These are phyloP conservation scores for Nomada ruficornis DNA, from an alignment of 2,888 invertebrate species.

Conservation along the genomic window DNA sequence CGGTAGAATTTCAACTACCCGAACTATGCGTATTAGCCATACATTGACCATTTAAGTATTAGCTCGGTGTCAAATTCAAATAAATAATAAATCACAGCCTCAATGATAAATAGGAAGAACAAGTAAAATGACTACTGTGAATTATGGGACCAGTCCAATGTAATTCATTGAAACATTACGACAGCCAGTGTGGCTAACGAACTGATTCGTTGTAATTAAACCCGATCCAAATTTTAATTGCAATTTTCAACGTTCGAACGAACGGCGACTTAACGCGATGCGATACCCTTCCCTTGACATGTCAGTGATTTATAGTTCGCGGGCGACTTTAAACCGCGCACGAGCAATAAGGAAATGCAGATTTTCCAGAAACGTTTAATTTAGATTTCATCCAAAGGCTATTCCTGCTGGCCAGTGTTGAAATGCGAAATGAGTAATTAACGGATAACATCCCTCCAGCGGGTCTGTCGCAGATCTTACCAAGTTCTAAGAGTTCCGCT, in stretches of 20 bases:
- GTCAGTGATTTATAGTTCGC: slow-evolving; percentile 42
- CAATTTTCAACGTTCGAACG: slow-evolving; percentile 41
- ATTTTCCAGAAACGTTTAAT: slow-evolving; percentile 80
- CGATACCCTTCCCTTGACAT: slow-evolving; percentile 41
- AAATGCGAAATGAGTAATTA: slow-evolving; percentile 75
- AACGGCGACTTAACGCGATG: slow-evolving; percentile 29
- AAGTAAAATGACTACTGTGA: no score
- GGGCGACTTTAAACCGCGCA: slow-evolving; percentile 25
- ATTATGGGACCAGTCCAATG: no score
- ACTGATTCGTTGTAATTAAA: slow-evolving; percentile 29
- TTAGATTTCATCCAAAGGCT: slow-evolving; percentile 77
- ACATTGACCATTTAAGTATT: not conserved
- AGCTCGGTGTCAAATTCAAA: no score
- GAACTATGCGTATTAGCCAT: not conserved
- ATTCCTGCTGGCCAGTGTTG: slow-evolving; percentile 70
- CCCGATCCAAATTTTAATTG: slow-evolving; percentile 42
- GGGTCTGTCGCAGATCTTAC: slow-evolving; percentile 45
- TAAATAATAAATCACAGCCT: no score
- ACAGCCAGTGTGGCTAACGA: not conserved
- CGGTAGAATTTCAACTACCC: not conserved
- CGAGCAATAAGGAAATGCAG: slow-evolving; percentile 69
- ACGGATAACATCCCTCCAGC: slow-evolving; percentile 52
- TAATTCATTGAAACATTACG: not conserved
- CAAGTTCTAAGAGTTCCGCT: slow-evolving; percentile 58
- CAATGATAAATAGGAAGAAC: no score